A percentile compares a stretch with the other conserved stretches of the same genome.
phyloP scores from a whole-genome alignment of 2,113 vertebrate species.

The Myrmecobius fasciatus region DNA sequence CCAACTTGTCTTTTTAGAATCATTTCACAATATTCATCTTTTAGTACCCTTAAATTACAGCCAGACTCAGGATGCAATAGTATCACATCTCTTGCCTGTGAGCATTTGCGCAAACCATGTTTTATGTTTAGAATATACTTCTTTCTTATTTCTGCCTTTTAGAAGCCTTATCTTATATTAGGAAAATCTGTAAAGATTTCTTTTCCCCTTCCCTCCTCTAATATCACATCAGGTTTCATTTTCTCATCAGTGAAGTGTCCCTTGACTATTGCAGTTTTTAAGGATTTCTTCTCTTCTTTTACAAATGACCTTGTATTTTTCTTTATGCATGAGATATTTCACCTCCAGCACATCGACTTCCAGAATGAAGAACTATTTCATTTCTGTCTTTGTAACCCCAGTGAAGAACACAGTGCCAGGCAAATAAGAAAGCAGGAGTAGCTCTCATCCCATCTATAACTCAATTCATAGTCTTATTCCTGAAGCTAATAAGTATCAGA shows the following conservation, averaged over 20 bases:
- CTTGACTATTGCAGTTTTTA: background rate
- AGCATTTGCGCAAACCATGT: background rate
- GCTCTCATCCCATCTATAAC: background rate
- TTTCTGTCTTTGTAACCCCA: background rate
- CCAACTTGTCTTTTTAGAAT: background rate
- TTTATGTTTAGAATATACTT: background rate
- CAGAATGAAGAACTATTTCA: background rate
- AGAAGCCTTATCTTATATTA: background rate
- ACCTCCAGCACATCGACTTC: background rate
- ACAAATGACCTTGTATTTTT: background rate
- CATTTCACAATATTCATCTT: background rate
- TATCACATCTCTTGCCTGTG: background rate
- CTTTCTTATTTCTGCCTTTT: background rate
- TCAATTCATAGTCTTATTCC: background rate
- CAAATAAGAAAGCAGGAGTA: background rate
- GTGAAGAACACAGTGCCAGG: background rate
- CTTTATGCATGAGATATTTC: background rate
- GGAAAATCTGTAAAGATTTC: too few species aligned
- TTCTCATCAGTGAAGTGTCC: background rate
- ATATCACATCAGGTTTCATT: background rate
- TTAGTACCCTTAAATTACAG: background rate
- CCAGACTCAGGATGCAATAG: background rate
- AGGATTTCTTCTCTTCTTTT: background rate
- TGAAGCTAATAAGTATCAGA: background rate
- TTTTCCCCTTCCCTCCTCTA: too few species aligned